Base-by-base conservation (phyloP, 2,113 vertebrate species). In the Brachypteracias leptosomus region DNA sequence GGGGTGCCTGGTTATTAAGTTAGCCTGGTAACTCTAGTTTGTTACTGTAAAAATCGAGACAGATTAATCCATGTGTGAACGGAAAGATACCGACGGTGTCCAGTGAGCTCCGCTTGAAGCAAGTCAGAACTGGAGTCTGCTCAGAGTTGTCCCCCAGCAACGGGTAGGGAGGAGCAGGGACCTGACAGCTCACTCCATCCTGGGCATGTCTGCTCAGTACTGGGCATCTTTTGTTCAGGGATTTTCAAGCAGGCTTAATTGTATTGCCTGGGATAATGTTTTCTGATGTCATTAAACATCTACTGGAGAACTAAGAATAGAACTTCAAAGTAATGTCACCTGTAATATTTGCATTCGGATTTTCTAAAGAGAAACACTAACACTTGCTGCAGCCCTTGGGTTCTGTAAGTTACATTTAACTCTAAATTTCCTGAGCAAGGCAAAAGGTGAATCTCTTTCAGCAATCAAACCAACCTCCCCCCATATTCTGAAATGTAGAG, bases 251-350 rank as follows among this genome's bases (percentile, higher is more conserved):
- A 84, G 73, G 90, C 93, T 96, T 95, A 88, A 84, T 95, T 96
- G 85, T 92, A 35, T 84, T 75, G 86, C 92, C 68, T 84, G 52
- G 88, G 85, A 81, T 84, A 88, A 90, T 81, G 83, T 89, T 95
- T 94, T 92, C 61, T 81, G 80, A 61, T 92, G 85, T 92, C 65
- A 89, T 90, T 95, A 89, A 77, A 29, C 65, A 61, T 63, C 76
- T 78, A 76, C 63, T 14, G 44, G 75, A 85, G 72, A 86, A 24
- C 90, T 96, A 90, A 94, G 85, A 94, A 94, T 75, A 92, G 65
- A 95, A 88, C 93, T 95, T 96, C 88, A 90, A 95, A 96, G 92
- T 84, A 92, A 84, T 93, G 76, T 96, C 96, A 93, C 93, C 93
- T 96, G 95, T 93, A 88, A 78, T 29, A 86, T 92, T 93, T 93